Percentiles rank a stretch among this genome's conserved stretches.
Evolutionary conservation across 2,113 vertebrate species (phyloP).

Genomic region (Zosterops lateralis): DNA sequence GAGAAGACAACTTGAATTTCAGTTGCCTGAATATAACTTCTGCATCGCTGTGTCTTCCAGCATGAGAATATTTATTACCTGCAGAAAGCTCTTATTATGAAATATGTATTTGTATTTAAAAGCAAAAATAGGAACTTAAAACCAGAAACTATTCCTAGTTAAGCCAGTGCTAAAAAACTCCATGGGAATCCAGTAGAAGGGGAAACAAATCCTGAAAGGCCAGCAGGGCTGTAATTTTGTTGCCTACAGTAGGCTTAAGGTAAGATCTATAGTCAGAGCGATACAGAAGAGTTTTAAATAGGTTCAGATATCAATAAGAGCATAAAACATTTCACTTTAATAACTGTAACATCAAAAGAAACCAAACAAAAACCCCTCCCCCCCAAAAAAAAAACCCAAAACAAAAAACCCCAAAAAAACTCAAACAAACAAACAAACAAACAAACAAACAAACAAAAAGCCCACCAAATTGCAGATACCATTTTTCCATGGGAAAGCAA

Average conservation of each 20-base stretch:
- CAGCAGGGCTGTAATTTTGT: background rate
- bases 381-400: no score
- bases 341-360: background rate
- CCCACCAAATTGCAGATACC: background rate
- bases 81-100: background rate
- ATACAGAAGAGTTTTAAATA: background rate
- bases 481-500: background rate
- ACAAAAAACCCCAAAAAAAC: no score
- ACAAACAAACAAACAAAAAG: no score
- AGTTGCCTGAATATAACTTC: background rate
- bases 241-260: background rate
- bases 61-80: background rate
- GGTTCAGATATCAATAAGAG: background rate
- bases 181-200: background rate
- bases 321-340: background rate
- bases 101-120: background rate
- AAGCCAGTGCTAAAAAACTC: background rate
- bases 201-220: background rate
- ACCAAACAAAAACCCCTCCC: background rate
- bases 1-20: background rate
- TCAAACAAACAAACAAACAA: no score
- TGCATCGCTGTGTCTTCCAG: background rate
- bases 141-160: background rate
- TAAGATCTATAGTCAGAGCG: background rate
- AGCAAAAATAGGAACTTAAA: background rate